phyloP scores from a whole-genome alignment of 1,140 invertebrate genomes.

The Drosophila guanche region DNA sequence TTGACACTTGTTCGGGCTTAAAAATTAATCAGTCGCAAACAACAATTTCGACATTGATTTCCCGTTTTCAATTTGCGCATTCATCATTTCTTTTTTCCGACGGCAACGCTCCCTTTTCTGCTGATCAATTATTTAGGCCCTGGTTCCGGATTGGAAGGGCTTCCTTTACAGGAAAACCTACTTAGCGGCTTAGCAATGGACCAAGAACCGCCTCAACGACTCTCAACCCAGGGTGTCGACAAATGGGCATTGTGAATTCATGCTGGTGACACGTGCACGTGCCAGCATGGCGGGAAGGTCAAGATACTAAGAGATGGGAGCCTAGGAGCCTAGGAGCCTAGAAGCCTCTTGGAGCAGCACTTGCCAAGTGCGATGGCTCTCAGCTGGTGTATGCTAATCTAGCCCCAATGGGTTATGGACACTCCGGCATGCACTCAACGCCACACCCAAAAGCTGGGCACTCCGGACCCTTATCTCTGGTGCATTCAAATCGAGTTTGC shows the following conservation, averaged over 20 bases:
- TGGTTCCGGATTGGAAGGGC: slow-evolving; percentile 1
- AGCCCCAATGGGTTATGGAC: slow-evolving; percentile 29
- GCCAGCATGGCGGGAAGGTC: slow-evolving; percentile 41
- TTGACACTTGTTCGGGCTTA: slow-evolving; percentile 49
- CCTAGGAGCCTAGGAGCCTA: slow-evolving; percentile 15
- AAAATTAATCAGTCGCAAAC: slow-evolving; percentile 49
- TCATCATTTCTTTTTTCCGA: slow-evolving; percentile 27
- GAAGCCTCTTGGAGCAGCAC: slow-evolving; percentile 4
- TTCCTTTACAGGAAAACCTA: slow-evolving; percentile 43
- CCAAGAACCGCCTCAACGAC: not conserved
- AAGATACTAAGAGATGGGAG: slow-evolving; percentile 9
- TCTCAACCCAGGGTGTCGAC: slow-evolving; percentile 50
- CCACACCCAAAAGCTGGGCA: not conserved
- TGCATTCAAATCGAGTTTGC: slow-evolving; percentile 2
- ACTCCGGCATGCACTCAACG: slow-evolving; percentile 1
- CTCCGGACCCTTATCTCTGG: not conserved
- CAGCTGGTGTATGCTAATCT: slow-evolving; percentile 6
- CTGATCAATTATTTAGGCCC: slow-evolving; percentile 56
- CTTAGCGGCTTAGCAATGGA: slow-evolving; percentile 59
- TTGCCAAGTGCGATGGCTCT: slow-evolving; percentile 7
- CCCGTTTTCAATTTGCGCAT: slow-evolving; percentile 24
- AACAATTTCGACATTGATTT: slow-evolving; percentile 10
- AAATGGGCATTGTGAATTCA: slow-evolving; percentile 74
- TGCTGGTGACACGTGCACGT: slow-evolving; percentile 73
- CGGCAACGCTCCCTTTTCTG: not conserved